Evolutionary conservation across 2,888 invertebrate species (phyloP).

Genomic region (Dryomyza anilis): DNA sequence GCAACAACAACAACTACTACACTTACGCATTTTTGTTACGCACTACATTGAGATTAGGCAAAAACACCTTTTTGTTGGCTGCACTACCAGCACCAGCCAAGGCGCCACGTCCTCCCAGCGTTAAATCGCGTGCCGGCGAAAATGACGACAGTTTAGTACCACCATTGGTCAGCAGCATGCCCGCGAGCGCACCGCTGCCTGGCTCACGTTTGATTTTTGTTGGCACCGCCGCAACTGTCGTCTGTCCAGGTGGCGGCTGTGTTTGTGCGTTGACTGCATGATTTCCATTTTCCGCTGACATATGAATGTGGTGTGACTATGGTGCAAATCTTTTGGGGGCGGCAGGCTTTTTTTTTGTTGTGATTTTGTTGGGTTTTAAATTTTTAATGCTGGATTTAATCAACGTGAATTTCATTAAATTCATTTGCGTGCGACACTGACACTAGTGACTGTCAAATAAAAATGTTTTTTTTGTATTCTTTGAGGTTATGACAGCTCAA

Average conservation of each 20-base stretch:
- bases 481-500: too few species aligned
- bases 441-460: too few species aligned
- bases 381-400: too few species aligned
- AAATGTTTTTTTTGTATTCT: too few species aligned
- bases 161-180: slow-evolving; percentile 31
- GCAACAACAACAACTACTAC: not conserved
- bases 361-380: too few species aligned
- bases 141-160: slow-evolving; percentile 58
- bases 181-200: too few species aligned
- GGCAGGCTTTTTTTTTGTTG: not conserved
- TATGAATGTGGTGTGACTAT: not conserved
- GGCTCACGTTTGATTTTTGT: slow-evolving; percentile 31
- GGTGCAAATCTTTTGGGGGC: too few species aligned
- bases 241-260: slow-evolving; percentile 4
- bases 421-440: too few species aligned
- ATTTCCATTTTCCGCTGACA: slow-evolving; percentile 28
- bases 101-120: slow-evolving; percentile 62
- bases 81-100: slow-evolving; percentile 49
- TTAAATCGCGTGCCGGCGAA: slow-evolving; percentile 66
- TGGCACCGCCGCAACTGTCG: slow-evolving; percentile 13
- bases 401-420: too few species aligned
- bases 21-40: slow-evolving; percentile 66
- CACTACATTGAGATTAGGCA: slow-evolving; percentile 67
- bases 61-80: slow-evolving; percentile 65
- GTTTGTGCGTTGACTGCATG: slow-evolving; percentile 31